These are phyloP conservation scores for Rhopalosiphum maidis DNA, from an alignment of 1,140 invertebrate species.

Conservation along the genomic window DNA sequence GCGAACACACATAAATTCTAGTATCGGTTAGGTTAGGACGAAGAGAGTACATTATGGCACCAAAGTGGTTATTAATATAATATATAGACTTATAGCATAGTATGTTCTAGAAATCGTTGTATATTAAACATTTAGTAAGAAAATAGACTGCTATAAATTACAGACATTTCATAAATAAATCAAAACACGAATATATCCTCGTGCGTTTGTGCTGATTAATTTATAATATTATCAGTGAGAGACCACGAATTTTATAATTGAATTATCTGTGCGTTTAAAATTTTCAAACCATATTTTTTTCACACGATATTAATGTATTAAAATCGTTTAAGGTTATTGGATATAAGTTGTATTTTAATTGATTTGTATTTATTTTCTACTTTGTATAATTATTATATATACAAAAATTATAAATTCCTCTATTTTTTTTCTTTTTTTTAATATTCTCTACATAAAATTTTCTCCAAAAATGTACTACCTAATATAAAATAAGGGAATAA, in stretches of 20 bases:
- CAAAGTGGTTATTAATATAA: slow-evolving; percentile 23
- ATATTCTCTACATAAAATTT: neutral
- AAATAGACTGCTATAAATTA: slow-evolving; percentile 10
- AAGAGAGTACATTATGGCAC: neutral
- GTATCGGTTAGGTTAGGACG: neutral
- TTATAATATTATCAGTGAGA: neutral
- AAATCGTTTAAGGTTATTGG: neutral
- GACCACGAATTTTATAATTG: neutral
- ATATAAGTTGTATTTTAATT: neutral
- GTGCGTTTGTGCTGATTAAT: neutral
- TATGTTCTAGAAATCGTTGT: neutral
- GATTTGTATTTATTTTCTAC: neutral
- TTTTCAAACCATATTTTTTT: neutral
- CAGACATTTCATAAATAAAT: neutral
- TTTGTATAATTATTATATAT: neutral
- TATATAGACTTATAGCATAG: neutral
- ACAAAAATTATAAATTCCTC: neutral
- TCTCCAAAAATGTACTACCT: neutral
- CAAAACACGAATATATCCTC: neutral
- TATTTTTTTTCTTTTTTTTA: neutral
- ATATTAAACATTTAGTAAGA: neutral
- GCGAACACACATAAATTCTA: slow-evolving; percentile 24
- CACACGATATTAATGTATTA: neutral
- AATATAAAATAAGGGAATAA: neutral
- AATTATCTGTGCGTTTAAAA: neutral